Conservation (phyloP, 2,888 invertebrate species). For the Caenorhabditis sp. region DNA sequence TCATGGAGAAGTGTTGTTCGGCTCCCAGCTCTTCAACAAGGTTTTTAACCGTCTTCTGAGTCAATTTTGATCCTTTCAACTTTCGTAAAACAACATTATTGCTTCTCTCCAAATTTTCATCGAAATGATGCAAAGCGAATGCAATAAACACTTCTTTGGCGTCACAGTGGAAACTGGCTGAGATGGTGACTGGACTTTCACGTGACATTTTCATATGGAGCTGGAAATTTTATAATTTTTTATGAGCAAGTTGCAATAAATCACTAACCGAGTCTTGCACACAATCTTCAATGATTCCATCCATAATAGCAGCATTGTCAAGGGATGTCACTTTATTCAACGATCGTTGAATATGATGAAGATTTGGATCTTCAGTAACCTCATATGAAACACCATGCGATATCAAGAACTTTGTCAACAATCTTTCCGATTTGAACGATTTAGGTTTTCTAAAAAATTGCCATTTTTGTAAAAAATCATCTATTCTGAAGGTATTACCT, state of each 20-base stretch:
- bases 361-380: background rate
- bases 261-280: background rate
- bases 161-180: background rate
- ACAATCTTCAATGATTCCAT: background rate
- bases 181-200: background rate
- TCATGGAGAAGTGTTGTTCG: background rate
- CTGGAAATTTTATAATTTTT: too few relatives aligned
- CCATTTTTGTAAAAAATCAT: background rate
- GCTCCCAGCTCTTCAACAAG: background rate
- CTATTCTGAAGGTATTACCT: too few relatives aligned
- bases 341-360: background rate
- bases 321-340: background rate
- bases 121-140: slow-evolving; percentile 3
- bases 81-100: slow-evolving; percentile 2
- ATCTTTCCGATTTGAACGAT: background rate
- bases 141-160: background rate
- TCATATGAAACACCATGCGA: slow-evolving; percentile 3
- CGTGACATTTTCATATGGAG: background rate
- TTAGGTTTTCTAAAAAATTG: background rate
- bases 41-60: background rate
- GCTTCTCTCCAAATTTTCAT: background rate
- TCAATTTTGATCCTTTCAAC: background rate
- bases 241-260: background rate
- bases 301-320: background rate
- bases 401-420: background rate